phyloP scores from a whole-genome alignment of 2,888 invertebrate species.

The Mythimna ferrago region DNA sequence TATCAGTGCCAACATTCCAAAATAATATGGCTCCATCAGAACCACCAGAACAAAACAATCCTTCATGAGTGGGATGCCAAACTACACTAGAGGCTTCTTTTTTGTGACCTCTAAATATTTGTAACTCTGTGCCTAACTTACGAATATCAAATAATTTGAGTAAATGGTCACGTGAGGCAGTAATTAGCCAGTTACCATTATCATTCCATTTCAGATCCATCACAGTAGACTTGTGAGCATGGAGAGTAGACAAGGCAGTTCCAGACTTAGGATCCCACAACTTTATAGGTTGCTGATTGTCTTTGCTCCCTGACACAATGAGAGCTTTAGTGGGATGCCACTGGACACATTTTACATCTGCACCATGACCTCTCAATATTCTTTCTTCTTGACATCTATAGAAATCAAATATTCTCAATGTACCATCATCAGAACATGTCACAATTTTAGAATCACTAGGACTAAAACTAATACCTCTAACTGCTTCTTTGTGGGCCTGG shows the following conservation, averaged over 20 bases:
- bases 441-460: slow-evolving; percentile 99
- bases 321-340: slow-evolving; percentile 99
- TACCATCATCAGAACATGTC: slow-evolving; percentile 99
- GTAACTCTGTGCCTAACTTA: slow-evolving; percentile 98
- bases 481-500: slow-evolving; percentile 99
- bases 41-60: slow-evolving; percentile 99
- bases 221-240: slow-evolving; percentile 99
- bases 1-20: slow-evolving; percentile 99
- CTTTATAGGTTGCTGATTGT: slow-evolving; percentile 99
- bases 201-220: slow-evolving; percentile 99
- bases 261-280: slow-evolving; percentile 99
- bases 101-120: slow-evolving; percentile 99
- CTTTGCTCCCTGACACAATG: slow-evolving; percentile 99
- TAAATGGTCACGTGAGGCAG: slow-evolving; percentile 99
- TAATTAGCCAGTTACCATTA: slow-evolving; percentile 99
- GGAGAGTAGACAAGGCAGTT: slow-evolving; percentile 98
- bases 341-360: slow-evolving; percentile 99
- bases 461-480: slow-evolving; percentile 99
- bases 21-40: slow-evolving; percentile 99
- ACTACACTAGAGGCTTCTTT: slow-evolving; percentile 99
- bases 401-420: slow-evolving; percentile 99
- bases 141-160: slow-evolving; percentile 99
- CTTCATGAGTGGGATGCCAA: slow-evolving; percentile 99
- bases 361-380: slow-evolving; percentile 98
- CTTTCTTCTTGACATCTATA: slow-evolving; percentile 98